Percentiles rank a stretch among this genome's conserved stretches.
Conservation (phyloP, 2,113 vertebrate genomes). For the Pardalotus punctatus region DNA sequence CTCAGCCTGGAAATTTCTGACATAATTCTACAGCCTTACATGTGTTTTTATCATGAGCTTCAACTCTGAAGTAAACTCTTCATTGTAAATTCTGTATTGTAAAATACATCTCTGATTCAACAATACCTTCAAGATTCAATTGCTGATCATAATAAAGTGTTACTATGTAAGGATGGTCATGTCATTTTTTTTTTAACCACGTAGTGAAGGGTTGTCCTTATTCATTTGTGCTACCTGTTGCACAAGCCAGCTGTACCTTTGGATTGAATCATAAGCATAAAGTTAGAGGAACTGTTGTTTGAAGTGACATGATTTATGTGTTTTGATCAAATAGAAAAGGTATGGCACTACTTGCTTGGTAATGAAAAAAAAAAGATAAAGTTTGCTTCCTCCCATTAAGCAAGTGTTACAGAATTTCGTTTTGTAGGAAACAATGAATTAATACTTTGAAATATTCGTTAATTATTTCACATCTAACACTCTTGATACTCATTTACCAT, state of each 20-base stretch:
- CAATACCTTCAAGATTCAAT: not conserved
- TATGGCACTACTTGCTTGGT: not conserved
- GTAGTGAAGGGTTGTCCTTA: not conserved
- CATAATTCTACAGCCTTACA: not conserved
- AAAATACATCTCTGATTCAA: not conserved
- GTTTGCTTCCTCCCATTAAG: not conserved
- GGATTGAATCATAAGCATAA: not conserved
- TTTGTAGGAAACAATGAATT: not conserved
- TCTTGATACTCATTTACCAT: not conserved
- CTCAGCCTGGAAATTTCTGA: not conserved
- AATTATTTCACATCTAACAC: not conserved
- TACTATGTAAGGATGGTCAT: not conserved
- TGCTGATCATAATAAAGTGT: not conserved
- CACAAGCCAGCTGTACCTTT: not conserved
- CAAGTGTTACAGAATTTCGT: not conserved
- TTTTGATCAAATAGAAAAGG: not conserved
- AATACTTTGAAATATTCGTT: not conserved
- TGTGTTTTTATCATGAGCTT: not conserved
- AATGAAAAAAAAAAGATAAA: not conserved
- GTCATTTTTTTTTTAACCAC: not conserved
- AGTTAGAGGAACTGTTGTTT: not conserved
- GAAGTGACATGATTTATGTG: not conserved
- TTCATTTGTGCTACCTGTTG: not conserved
- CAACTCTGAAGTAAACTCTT: not conserved
- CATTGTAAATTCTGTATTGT: not conserved